Base-by-base conservation (phyloP, 2,888 invertebrate genomes). In the Eupithecia dodoneata region DNA sequence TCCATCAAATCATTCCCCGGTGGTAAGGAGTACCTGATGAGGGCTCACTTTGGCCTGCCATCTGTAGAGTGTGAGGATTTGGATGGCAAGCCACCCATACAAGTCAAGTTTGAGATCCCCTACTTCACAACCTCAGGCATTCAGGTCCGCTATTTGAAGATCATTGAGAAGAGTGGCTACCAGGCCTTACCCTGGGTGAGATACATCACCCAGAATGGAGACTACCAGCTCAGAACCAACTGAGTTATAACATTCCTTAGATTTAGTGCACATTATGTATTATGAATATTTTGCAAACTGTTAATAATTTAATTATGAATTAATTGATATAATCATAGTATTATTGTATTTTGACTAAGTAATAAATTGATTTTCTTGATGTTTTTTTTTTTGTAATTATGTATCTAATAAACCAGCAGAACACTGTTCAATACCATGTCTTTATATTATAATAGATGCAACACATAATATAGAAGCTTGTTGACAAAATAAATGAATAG, bases 131-230 rank as follows among this genome's bases (percentile, higher is more conserved):
- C 99, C 52, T 99, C 99, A 45, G 99, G 99, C 55, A 99, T 99
- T 86, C 99, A 99, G 96, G 99, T 98, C 80, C 96, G 99, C 75
- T 99, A 99, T 89, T 95, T 99, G 89, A 99, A 99, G 94, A 99
- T 99, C 85, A 99, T 99, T 86, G 99, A 99, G 89, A 99, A 99
- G 94, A 99, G 99, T 92, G 99, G 99, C 0, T 99, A 99, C 91
- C 99, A 99, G 93, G 99, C 99, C 0, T 91, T 99, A 81, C 99
- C 99, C 0, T 99, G 99, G 99, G 99, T 99, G 6, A 96, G 99
- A n/a, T 99, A 99, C 91, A 99, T 99, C 82, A 99, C 99, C 65
- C 99, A 99, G 91, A 99, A 99, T 91, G 99, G 99, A 73, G 99
- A 99, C 92, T 99, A 99, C 91, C 99, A 99, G 90, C 95, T 99